A percentile compares a stretch with the other conserved stretches of the same genome.
phyloP scores from a whole-genome alignment of 2,113 vertebrate genomes.

The Rousettus leschenaultii region DNA sequence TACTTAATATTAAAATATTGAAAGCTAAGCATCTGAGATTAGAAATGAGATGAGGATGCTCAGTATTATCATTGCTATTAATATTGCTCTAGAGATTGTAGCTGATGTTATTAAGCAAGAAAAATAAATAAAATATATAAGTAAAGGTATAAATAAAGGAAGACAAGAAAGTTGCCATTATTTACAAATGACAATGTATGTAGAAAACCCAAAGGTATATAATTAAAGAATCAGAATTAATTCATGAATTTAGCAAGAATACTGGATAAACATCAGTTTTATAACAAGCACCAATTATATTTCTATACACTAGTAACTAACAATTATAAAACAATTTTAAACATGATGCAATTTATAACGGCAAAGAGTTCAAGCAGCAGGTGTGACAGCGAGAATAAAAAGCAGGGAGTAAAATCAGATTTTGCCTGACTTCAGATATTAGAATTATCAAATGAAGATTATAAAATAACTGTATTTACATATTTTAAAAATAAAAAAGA shows the following conservation, averaged over 20 bases:
- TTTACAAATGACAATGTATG: neutral
- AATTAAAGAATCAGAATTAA: neutral
- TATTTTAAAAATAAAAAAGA: neutral
- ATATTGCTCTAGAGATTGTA: neutral
- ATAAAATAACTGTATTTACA: neutral
- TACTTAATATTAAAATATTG: neutral
- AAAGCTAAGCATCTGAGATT: neutral
- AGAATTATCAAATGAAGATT: neutral
- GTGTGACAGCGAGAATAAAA: neutral
- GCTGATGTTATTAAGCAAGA: neutral
- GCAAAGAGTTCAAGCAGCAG: neutral
- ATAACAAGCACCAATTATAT: neutral
- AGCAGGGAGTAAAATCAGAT: neutral
- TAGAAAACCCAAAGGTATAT: neutral
- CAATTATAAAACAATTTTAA: neutral
- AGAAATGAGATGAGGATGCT: neutral
- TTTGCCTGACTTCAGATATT: neutral
- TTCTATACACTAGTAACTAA: neutral
- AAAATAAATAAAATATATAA: constrained; percentile 12
- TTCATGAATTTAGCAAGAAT: neutral
- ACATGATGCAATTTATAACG: neutral
- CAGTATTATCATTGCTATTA: neutral
- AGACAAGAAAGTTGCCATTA: neutral
- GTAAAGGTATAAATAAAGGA: neutral
- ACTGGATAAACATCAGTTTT: neutral